Percentiles rank a stretch among this genome's conserved stretches.
Evolutionary conservation across 2,113 vertebrate species (phyloP).

Genomic region (Rhinichthys klamathensis): DNA sequence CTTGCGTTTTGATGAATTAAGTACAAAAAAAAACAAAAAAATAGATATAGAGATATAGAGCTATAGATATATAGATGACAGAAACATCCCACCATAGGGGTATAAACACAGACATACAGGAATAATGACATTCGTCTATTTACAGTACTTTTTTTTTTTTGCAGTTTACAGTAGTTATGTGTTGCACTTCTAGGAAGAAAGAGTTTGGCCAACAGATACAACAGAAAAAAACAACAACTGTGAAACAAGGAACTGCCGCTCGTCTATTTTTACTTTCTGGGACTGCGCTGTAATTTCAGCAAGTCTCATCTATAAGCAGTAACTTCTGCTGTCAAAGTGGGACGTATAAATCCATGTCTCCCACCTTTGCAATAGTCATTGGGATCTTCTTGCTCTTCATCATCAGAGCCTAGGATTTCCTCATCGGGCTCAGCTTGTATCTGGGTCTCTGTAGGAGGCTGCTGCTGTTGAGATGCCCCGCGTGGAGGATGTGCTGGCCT

Average conservation of each 20-base stretch:
- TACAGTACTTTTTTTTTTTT: background rate
- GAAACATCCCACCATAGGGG: background rate
- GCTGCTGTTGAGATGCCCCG: conserved; percentile 75
- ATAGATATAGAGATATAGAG: background rate
- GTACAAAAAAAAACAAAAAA: background rate
- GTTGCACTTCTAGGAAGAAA: background rate
- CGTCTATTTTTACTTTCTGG: background rate
- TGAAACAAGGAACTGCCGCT: background rate
- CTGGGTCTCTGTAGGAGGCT: conserved; percentile 80
- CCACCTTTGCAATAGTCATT: conserved; percentile 97
- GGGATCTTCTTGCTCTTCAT: conserved; percentile 97
- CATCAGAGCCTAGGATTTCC: conserved; percentile 97
- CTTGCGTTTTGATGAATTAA: background rate
- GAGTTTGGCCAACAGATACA: background rate
- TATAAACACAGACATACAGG: background rate
- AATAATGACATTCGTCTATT: background rate
- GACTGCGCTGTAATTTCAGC: background rate
- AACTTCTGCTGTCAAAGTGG: background rate
- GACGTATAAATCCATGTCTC: background rate
- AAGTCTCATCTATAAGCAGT: background rate
- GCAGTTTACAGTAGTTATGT: background rate
- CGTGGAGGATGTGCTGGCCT: conserved; percentile 86
- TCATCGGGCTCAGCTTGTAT: conserved; percentile 88
- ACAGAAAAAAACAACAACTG: background rate
- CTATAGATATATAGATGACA: background rate